Conservation (phyloP, 2,113 vertebrate species). For the Eulemur macaco region DNA sequence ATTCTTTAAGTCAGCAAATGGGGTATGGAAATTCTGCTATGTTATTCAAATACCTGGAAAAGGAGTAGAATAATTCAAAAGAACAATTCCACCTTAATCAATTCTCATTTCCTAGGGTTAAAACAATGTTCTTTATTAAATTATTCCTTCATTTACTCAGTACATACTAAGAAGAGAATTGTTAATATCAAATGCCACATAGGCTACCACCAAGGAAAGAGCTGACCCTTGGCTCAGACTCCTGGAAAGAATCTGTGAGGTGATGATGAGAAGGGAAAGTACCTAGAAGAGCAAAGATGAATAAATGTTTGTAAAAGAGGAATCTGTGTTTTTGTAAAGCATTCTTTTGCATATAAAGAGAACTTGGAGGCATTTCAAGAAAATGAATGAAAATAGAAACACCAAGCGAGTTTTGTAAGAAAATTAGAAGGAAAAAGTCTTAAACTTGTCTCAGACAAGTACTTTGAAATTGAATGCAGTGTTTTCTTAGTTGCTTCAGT, state of each 20-base stretch:
- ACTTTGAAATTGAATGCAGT: neutral
- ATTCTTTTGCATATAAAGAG: conserved; percentile 45
- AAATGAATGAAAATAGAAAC: conserved; percentile 53
- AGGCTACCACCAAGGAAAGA: neutral
- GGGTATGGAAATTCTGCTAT: neutral
- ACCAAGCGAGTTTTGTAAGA: conserved; percentile 23
- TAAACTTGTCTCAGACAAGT: neutral
- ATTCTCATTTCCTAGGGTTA: neutral
- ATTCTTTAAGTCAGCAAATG: neutral
- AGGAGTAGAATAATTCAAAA: neutral
- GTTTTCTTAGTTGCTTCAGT: neutral
- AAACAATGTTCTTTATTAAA: neutral
- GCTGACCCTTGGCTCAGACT: neutral
- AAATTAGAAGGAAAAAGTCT: conserved; percentile 16
- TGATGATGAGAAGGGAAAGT: neutral
- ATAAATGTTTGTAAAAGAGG: conserved; percentile 32
- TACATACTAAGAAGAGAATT: neutral
- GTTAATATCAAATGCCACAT: neutral
- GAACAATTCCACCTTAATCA: neutral
- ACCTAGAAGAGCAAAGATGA: neutral
- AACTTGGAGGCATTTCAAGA: conserved; percentile 57
- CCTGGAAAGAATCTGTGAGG: neutral
- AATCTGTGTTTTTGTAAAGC: conserved; percentile 44
- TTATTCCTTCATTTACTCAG: neutral
- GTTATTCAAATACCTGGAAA: neutral